Evolutionary conservation across 1,140 invertebrate species (phyloP), one percentile per base, ranked within the genome.

Genomic region (Sitobion miscanthi): DNA sequence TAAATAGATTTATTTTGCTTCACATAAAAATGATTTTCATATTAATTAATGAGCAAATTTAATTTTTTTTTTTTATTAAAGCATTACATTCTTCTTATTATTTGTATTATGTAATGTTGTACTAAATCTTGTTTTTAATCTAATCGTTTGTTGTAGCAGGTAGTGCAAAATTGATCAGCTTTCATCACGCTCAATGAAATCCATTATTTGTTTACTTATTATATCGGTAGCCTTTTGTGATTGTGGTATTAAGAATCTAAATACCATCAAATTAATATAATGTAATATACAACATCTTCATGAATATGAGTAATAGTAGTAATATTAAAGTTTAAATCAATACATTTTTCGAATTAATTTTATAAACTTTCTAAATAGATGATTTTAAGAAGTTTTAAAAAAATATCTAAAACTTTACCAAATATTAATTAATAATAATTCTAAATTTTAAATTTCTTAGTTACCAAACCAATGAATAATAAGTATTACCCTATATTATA

Each of bases 191-290:
- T 93, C 57, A 88, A 94, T 69, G 11, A 52, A 89, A 92, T 94
- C 87, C 49, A 89, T 47, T 38, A 98, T 97, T 94, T 97, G 97
- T 94, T 96, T 96, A 77, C 97, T 97, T 90, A 98, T 97, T 25
- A 97, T 95, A 96, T 98, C 97, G 5, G 98, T 99, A 23, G 98
- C 98, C 95, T 98, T 97, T 90, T 97, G 96, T n/a, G 98, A 98
- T 95, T 98, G 97, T 25, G 98, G 98, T 95, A 99, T 99, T 91
- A 98, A 96, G 96, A 99, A 98, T 94, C 97, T 95, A 94, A 87
- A 94, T 95, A 77, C 30, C 82, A 49, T 45, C 5, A 87, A 69
- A 69, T 82, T 11, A 69, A 35, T 35, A 91, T 38, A 89, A 25
- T 77, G 14, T 25, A 38, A 54, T 54, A 89, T 5, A 89, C 21